These are phyloP conservation scores for Digitonthophagus gazella DNA, from an alignment of 2,888 invertebrate species.

Conservation along the genomic window DNA sequence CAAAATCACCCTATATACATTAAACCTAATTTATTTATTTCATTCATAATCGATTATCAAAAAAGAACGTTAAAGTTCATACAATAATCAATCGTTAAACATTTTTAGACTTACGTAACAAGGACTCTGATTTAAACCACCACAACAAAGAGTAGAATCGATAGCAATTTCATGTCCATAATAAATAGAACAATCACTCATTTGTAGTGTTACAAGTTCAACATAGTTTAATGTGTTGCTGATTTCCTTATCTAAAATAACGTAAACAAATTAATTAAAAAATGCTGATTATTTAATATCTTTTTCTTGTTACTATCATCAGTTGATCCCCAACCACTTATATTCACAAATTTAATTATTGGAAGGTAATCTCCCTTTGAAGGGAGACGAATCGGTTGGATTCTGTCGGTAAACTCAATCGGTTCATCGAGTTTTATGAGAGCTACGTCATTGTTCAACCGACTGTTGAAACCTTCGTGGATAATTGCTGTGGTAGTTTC, in stretches of 20 bases:
- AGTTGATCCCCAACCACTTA: slow-evolving; percentile 36
- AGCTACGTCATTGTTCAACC: slow-evolving; percentile 29
- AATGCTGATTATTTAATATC: not conserved
- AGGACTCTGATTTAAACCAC: slow-evolving; percentile 36
- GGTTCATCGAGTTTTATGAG: slow-evolving; percentile 24
- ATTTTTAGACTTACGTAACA: slow-evolving; percentile 39
- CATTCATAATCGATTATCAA: no score
- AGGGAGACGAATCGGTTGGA: slow-evolving; percentile 30
- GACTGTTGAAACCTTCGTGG: slow-evolving; percentile 20
- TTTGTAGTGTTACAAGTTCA: slow-evolving; percentile 36
- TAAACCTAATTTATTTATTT: no score
- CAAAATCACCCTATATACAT: slow-evolving; percentile 43
- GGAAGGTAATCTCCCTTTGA: slow-evolving; percentile 25
- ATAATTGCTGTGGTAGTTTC: slow-evolving; percentile 20
- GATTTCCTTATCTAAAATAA: slow-evolving; percentile 14
- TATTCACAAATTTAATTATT: slow-evolving; percentile 24
- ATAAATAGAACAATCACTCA: slow-evolving; percentile 34
- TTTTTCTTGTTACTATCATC: slow-evolving; percentile 21
- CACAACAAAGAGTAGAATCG: slow-evolving; percentile 37
- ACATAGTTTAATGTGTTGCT: slow-evolving; percentile 35
- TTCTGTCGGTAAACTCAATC: slow-evolving; percentile 24
- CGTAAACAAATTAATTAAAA: not conserved
- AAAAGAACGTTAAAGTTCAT: not conserved
- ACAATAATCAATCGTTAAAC: no score
- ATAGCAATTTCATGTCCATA: slow-evolving; percentile 33